Evolutionary conservation across 2,797 vertebrate genomes (phyloP).

Genomic region (Rachycentron canadum): DNA sequence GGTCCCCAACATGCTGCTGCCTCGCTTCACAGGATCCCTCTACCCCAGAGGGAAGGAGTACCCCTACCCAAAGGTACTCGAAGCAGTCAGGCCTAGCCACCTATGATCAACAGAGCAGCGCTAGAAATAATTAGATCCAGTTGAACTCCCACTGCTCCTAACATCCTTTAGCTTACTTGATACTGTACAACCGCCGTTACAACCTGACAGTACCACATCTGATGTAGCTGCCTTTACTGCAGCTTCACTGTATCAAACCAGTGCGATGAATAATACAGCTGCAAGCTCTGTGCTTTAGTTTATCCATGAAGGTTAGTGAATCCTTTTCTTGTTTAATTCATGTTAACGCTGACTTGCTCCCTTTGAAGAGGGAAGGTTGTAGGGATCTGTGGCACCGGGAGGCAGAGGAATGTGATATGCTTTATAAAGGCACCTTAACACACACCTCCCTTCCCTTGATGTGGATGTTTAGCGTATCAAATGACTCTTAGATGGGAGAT

Average conservation of each 20-base stretch:
- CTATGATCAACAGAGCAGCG: neutral
- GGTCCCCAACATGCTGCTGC: slow-evolving; percentile 82
- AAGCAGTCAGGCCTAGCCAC: neutral
- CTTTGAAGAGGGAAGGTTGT: slow-evolving; percentile 46
- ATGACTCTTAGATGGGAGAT: slow-evolving; percentile 39
- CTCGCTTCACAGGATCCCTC: slow-evolving; percentile 78
- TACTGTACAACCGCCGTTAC: neutral
- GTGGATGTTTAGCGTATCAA: slow-evolving; percentile 41
- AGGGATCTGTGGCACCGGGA: slow-evolving; percentile 21
- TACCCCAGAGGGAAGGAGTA: slow-evolving; percentile 80
- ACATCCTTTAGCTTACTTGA: neutral
- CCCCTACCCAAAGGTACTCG: slow-evolving; percentile 80
- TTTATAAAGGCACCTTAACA: slow-evolving; percentile 25
- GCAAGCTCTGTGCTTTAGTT: slow-evolving; percentile 29
- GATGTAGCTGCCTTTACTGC: slow-evolving; percentile 7
- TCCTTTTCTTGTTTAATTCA: slow-evolving; percentile 54
- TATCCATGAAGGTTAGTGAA: slow-evolving; percentile 20
- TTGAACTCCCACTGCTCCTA: neutral
- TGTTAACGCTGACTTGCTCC: slow-evolving; percentile 25
- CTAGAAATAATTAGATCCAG: neutral
- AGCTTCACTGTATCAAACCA: slow-evolving; percentile 27
- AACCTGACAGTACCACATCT: neutral
- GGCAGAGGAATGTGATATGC: slow-evolving; percentile 13
- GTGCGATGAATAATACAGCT: slow-evolving; percentile 44
- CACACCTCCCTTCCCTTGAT: slow-evolving; percentile 38